These are phyloP conservation scores for Phenganax stokvisi DNA, from an alignment of 92 coral and sea anemone genomes.

Conservation along the genomic window DNA sequence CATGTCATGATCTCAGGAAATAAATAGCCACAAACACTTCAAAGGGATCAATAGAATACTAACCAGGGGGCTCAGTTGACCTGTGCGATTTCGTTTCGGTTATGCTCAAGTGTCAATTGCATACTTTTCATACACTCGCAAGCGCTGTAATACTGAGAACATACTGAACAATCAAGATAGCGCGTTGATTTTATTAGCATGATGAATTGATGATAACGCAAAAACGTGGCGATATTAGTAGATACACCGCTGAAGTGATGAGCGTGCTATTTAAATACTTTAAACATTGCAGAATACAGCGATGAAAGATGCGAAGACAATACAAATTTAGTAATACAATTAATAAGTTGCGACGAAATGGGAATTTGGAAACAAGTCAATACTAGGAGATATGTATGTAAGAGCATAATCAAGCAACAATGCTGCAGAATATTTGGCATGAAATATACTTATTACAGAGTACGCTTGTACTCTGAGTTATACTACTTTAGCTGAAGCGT, in stretches of 20 bases:
- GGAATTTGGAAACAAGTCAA: too few species aligned
- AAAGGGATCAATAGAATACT: neutral
- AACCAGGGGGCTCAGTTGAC: slow-evolving; percentile 28
- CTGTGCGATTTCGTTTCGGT: slow-evolving; percentile 16
- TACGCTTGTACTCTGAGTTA: too few species aligned
- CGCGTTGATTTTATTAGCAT: slow-evolving; percentile 18
- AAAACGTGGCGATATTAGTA: neutral
- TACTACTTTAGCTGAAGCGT: too few species aligned
- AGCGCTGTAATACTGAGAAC: neutral
- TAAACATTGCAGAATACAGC: slow-evolving; percentile 13
- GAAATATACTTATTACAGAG: too few species aligned
- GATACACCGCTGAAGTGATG: slow-evolving; percentile 12
- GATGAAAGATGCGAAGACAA: slow-evolving; percentile 18
- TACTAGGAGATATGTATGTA: too few species aligned
- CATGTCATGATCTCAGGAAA: neutral
- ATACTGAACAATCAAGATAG: slow-evolving; percentile 4
- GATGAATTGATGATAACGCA: neutral
- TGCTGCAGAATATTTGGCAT: too few species aligned
- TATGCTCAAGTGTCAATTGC: slow-evolving; percentile 5
- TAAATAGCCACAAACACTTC: neutral
- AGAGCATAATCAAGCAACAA: too few species aligned
- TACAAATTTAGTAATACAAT: neutral
- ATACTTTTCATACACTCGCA: neutral
- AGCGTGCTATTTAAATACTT: slow-evolving; percentile 20
- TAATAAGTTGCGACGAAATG: neutral